Evolutionary conservation across 2,888 invertebrate genomes (phyloP).

Genomic region (Nemotelus pantherinus): DNA sequence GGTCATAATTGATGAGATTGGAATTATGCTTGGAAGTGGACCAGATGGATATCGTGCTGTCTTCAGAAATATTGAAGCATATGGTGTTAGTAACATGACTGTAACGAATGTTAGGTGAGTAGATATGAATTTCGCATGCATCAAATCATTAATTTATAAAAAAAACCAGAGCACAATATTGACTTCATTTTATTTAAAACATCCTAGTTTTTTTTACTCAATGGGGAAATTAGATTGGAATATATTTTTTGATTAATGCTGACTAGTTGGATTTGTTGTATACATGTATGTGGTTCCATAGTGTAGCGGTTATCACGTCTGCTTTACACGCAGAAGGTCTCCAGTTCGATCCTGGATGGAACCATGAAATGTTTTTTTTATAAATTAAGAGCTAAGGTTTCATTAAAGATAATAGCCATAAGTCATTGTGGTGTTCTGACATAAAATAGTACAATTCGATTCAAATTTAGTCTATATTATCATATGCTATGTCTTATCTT

Average conservation of each 20-base stretch:
- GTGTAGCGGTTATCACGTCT: conserved; percentile 51
- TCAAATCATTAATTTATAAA: too few relatives aligned
- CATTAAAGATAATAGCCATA: too few relatives aligned
- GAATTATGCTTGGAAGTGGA: conserved; percentile 80
- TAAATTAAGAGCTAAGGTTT: too few relatives aligned
- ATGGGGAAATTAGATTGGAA: too few relatives aligned
- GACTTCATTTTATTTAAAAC: conserved; percentile 32
- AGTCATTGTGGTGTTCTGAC: too few relatives aligned
- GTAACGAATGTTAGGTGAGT: conserved; percentile 80
- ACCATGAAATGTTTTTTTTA: conserved; percentile 37
- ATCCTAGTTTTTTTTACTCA: too few relatives aligned
- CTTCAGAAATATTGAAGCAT: conserved; percentile 82
- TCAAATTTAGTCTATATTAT: too few relatives aligned
- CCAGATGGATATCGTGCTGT: conserved; percentile 85
- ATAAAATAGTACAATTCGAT: too few relatives aligned
- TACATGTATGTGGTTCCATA: conserved; percentile 38
- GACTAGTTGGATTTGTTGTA: too few relatives aligned
- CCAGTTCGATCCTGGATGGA: conserved; percentile 49
- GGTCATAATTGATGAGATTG: conserved; percentile 83
- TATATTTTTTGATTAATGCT: too few relatives aligned
- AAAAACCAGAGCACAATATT: background rate
- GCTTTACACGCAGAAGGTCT: conserved; percentile 49
- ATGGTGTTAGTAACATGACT: conserved; percentile 82
- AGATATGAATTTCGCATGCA: background rate
- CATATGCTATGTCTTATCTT: too few relatives aligned